Base-by-base conservation (phyloP, 2,888 invertebrate genomes). In the Limnephilus auricula region DNA sequence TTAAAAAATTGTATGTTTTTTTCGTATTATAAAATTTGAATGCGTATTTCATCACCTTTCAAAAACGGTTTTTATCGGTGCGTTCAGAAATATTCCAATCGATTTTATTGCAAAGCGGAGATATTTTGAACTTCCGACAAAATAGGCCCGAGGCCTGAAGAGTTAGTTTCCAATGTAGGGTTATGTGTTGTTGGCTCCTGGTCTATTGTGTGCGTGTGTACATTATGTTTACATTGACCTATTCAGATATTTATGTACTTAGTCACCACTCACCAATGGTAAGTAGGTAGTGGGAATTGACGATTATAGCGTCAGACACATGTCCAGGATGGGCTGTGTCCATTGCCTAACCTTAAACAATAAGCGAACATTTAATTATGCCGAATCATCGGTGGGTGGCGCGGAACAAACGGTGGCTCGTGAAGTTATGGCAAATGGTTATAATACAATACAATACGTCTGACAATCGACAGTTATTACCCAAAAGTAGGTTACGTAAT, bases 321-420 rank as follows among this genome's bases (percentile, higher is more conserved):
- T 85, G 85, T 65, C 25, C 85, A 40, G 40, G 85, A 85, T 40
- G 85, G 45, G 85, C 40, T 85, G 34, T 85, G 85, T 85, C 85
- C 40, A 40, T 15, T 40, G 15, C 25, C 85, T 40, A 40, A 85
- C 85, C 85, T 65, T n/a, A 40, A 85, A 85, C 85, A 85, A 84
- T 84, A 40, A 37, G 37, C n/a, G 65, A 40, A 84, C 37, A 40
- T 40, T 85, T 85, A 45, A 85, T 45, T 85, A 85, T 85, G 85
- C 45, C 45, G 40, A 85, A 85, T 40, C n/a, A 12, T 85, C n/a
- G 40, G 85, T 85, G 85, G 40, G 65, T 65, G 65, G 65, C 65
- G 31, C 80, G 13, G 31, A 80, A 32, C 80, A 80, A 80, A 80
- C 80, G 80, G 80, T 80, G 80, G 80, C 80, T 80, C 65, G 65